Evolutionary conservation across 2,797 vertebrate genomes (phyloP).

Genomic region (Nyctibius grandis): DNA sequence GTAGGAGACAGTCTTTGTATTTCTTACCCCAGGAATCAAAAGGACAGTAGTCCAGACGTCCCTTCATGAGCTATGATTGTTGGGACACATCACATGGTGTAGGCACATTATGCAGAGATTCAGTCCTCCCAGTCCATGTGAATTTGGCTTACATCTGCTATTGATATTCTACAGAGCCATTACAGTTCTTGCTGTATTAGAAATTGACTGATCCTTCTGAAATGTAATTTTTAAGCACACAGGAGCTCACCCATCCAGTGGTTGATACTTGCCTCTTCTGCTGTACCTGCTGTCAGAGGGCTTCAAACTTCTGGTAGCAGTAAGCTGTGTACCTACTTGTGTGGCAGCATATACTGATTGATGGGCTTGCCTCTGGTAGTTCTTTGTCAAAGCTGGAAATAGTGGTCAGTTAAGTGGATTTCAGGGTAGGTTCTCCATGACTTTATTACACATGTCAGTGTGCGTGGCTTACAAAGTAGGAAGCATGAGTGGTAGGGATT

Average conservation of each 20-base stretch:
- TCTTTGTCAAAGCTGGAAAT: not conserved
- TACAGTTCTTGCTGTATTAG: not conserved
- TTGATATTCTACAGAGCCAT: not conserved
- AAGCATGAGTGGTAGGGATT: not conserved
- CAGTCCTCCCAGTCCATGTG: not conserved
- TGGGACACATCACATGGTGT: not conserved
- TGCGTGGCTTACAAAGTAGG: not conserved
- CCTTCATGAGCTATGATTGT: not conserved
- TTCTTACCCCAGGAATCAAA: not conserved
- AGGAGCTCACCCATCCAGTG: not conserved
- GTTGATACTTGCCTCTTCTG: not conserved
- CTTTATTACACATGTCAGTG: not conserved
- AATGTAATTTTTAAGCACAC: not conserved
- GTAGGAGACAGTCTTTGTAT: not conserved
- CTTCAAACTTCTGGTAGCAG: not conserved
- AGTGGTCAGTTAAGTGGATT: not conserved
- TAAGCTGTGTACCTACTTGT: not conserved
- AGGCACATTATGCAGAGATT: not conserved
- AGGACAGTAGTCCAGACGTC: not conserved
- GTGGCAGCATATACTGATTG: accelerated
- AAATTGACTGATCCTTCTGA: not conserved
- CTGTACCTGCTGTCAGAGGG: not conserved
- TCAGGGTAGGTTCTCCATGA: accelerated
- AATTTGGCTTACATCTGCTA: not conserved
- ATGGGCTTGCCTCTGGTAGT: not conserved